Evolutionary conservation across 37 sponge, comb jelly and placozoan species (phyloP).

Genomic region (Beroe forskalii): DNA sequence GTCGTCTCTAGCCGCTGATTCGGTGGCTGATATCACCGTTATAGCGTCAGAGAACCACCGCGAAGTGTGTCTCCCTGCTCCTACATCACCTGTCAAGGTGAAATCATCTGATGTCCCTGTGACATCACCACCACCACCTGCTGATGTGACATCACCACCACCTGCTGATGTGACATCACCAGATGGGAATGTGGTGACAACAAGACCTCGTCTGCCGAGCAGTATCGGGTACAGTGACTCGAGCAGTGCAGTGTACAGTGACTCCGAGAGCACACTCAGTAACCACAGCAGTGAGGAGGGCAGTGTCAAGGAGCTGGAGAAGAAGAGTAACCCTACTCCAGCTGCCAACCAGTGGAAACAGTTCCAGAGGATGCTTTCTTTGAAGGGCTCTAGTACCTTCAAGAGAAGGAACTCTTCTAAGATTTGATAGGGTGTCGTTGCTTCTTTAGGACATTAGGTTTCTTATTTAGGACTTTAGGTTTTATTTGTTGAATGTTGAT

Average conservation of each 20-base stretch:
- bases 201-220: neutral
- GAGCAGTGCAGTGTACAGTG: neutral
- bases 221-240: neutral
- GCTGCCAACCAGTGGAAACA: slow-evolving; percentile 27
- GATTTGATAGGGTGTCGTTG: neutral
- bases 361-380: neutral
- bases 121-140: neutral
- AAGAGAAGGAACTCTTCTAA: neutral
- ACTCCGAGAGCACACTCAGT: slow-evolving; percentile 36
- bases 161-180: neutral
- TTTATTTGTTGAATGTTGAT: no score
- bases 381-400: neutral
- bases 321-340: neutral
- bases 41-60: neutral
- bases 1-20: neutral
- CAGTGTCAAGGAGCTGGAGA: no score
- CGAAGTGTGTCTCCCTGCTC: neutral
- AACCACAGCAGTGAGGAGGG: neutral
- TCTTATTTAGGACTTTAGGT: no score
- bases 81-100: neutral
- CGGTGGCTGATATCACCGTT: neutral
- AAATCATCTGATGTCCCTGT: neutral
- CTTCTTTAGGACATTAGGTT: no score
- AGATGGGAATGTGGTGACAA: neutral
- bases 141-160: neutral